phyloP scores from a whole-genome alignment of 2,797 vertebrate species.

The Pantherophis vulpinus region DNA sequence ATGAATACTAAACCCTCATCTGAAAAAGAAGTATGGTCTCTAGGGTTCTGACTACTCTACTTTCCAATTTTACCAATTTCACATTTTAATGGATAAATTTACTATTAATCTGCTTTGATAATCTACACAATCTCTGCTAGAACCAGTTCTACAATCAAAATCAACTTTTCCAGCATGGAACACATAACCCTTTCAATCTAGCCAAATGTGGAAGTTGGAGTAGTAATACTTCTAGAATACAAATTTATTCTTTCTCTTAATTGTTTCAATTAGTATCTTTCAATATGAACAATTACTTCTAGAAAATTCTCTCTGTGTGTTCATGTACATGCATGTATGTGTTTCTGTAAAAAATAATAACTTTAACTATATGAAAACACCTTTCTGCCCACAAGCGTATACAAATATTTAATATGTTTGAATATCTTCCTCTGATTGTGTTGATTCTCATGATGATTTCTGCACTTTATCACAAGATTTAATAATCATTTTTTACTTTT shows the following conservation, averaged over 20 bases:
- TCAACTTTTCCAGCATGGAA: neutral
- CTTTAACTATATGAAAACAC: slow-evolving; percentile 37
- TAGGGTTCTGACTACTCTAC: neutral
- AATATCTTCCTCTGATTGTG: slow-evolving; percentile 70
- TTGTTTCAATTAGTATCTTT: slow-evolving; percentile 48
- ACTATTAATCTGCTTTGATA: neutral
- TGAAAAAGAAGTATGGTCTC: neutral
- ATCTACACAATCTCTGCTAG: neutral
- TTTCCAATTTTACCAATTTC: neutral
- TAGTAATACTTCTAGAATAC: slow-evolving; percentile 33
- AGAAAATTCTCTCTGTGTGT: slow-evolving; percentile 42
- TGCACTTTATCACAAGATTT: slow-evolving; percentile 70
- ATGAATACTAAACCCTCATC: neutral
- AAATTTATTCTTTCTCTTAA: slow-evolving; percentile 3
- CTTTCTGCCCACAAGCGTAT: slow-evolving; percentile 53
- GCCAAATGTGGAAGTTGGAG: slow-evolving; percentile 1
- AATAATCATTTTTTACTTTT: slow-evolving; percentile 61
- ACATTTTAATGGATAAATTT: neutral
- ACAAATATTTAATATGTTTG: slow-evolving; percentile 68
- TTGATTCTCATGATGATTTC: slow-evolving; percentile 69
- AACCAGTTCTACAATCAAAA: neutral
- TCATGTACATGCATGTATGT: neutral
- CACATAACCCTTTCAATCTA: slow-evolving; percentile 12
- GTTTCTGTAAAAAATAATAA: neutral
- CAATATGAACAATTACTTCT: slow-evolving; percentile 38